These are phyloP conservation scores for Meliscaeva auricollis DNA, from an alignment of 2,888 invertebrate species.

Conservation along the genomic window DNA sequence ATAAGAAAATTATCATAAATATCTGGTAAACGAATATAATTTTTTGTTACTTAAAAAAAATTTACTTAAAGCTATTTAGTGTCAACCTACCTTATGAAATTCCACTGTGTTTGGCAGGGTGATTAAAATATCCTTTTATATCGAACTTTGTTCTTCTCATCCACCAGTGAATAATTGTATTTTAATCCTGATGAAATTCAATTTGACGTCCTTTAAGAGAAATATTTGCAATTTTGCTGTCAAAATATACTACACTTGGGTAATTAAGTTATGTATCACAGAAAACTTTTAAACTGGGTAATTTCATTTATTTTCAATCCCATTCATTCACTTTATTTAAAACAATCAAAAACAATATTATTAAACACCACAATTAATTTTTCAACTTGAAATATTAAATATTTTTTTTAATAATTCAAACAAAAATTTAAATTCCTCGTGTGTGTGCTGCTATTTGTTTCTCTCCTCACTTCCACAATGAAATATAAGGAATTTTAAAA, in stretches of 20 bases:
- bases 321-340: neutral
- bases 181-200: neutral
- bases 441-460: slow-evolving; percentile 28
- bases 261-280: slow-evolving; percentile 11
- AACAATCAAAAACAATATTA: neutral
- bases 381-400: neutral
- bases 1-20: too few species aligned
- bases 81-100: neutral
- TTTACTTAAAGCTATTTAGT: neutral
- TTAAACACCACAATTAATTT: neutral
- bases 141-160: neutral
- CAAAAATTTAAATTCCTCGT: neutral
- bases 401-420: neutral
- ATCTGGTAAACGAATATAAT: too few species aligned
- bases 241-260: neutral
- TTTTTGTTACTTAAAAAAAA: too few species aligned
- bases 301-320: neutral
- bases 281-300: neutral
- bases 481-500: neutral
- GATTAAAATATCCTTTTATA: neutral
- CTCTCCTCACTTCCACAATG: neutral
- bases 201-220: neutral
- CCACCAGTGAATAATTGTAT: neutral
- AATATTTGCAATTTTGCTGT: neutral
- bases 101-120: neutral